Evolutionary conservation across 1,140 invertebrate species (phyloP).

Genomic region (Phocides pigmalion): DNA sequence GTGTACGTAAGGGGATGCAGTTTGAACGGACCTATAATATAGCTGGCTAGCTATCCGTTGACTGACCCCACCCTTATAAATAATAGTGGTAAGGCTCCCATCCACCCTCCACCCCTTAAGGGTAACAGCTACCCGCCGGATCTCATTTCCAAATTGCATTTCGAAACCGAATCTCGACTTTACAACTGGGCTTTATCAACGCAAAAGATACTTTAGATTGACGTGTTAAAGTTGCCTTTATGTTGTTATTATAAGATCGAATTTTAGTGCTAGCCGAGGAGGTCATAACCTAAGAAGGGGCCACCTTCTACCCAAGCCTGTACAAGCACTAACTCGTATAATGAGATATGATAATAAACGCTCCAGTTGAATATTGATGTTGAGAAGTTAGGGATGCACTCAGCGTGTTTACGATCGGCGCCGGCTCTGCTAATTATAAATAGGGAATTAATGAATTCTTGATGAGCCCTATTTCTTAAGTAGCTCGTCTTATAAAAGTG

Average conservation of each 20-base stretch:
- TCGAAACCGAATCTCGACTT: slow-evolving; percentile 78
- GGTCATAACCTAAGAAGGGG: slow-evolving; percentile 81
- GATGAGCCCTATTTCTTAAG: slow-evolving; percentile 3
- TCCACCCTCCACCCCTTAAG: slow-evolving; percentile 69
- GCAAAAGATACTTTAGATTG: slow-evolving; percentile 51
- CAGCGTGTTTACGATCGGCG: slow-evolving; percentile 59
- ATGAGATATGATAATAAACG: slow-evolving; percentile 84
- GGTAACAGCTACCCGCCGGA: slow-evolving; percentile 77
- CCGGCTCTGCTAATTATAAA: slow-evolving; percentile 59
- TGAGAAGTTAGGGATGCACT: slow-evolving; percentile 74
- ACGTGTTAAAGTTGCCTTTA: slow-evolving; percentile 44
- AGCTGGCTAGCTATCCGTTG: slow-evolving; percentile 66
- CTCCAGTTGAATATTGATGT: slow-evolving; percentile 80
- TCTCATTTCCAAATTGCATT: slow-evolving; percentile 83
- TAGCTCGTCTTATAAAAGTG: not conserved
- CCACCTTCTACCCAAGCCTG: slow-evolving; percentile 56
- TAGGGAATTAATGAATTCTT: slow-evolving; percentile 32
- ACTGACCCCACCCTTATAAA: slow-evolving; percentile 82
- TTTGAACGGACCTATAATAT: slow-evolving; percentile 53
- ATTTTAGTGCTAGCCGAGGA: slow-evolving; percentile 69
- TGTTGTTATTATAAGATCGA: slow-evolving; percentile 53
- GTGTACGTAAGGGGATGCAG: slow-evolving; percentile 59
- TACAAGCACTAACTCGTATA: slow-evolving; percentile 82
- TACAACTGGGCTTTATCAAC: slow-evolving; percentile 53
- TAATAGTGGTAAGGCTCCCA: slow-evolving; percentile 79